phyloP scores from a whole-genome alignment of 1,140 invertebrate species.

The Aphelenchoides besseyi region DNA sequence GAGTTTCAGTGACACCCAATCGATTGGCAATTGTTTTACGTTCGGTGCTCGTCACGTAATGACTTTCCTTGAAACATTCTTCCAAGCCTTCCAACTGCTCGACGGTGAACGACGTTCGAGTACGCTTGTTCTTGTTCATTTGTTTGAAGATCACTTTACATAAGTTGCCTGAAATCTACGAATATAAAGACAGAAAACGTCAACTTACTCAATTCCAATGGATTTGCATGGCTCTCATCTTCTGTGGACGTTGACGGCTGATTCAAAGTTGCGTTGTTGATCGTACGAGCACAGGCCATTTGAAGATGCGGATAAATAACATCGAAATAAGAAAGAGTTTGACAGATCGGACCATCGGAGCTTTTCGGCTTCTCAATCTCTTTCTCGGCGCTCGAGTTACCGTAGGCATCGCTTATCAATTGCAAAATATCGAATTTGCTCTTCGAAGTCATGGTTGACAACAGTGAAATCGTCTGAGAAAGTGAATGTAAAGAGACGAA shows the following conservation, averaged over 20 bases:
- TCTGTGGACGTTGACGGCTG: not conserved
- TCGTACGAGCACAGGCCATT: not conserved
- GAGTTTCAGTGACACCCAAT: slow-evolving; percentile 14
- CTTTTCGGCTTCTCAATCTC: not conserved
- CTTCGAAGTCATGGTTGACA: not conserved
- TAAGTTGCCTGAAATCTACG: slow-evolving; percentile 5
- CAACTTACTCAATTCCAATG: not conserved
- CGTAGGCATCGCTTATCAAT: not conserved
- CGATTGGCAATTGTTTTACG: slow-evolving; percentile 16
- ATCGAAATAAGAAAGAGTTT: slow-evolving; percentile 21
- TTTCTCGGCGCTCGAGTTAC: not conserved
- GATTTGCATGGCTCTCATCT: not conserved
- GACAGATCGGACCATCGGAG: slow-evolving; percentile 4
- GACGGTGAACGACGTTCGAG: slow-evolving; percentile 18
- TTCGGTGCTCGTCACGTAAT: slow-evolving; percentile 14
- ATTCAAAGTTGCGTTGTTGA: not conserved
- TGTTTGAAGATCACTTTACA: slow-evolving; percentile 24
- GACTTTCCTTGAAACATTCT: not conserved
- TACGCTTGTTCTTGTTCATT: slow-evolving; percentile 23
- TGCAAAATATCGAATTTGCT: not conserved
- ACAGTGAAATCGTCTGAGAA: too few relatives aligned
- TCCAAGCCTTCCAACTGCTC: slow-evolving; percentile 21
- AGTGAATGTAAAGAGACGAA: too few relatives aligned
- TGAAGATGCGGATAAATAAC: slow-evolving; percentile 17
- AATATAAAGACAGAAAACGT: not conserved